Evolutionary conservation across 2,797 vertebrate species (phyloP).

Genomic region (Megaceryle alcyon): DNA sequence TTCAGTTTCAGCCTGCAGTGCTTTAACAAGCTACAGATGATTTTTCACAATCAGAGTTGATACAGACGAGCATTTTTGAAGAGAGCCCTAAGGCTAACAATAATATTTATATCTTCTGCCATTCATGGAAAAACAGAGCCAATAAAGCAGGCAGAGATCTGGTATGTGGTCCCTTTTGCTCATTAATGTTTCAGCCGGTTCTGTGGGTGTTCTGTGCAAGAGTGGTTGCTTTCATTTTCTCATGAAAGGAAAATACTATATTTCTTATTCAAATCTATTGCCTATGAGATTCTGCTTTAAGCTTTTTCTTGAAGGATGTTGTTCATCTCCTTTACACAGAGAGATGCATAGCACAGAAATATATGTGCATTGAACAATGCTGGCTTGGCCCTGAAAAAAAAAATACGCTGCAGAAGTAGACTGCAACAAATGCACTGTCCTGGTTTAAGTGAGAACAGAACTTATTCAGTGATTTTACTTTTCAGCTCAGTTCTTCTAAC

Average conservation of each 20-base stretch:
- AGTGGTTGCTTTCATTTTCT: slow-evolving; percentile 70
- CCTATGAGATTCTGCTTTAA: slow-evolving; percentile 46
- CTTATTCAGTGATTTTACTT: too few relatives aligned
- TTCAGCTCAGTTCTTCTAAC: too few relatives aligned
- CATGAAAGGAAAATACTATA: slow-evolving; percentile 34
- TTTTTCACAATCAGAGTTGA: slow-evolving; percentile 71
- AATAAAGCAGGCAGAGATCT: slow-evolving; percentile 65
- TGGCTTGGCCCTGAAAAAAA: background rate
- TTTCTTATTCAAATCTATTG: slow-evolving; percentile 56
- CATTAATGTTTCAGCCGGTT: slow-evolving; percentile 68
- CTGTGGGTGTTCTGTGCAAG: slow-evolving; percentile 59
- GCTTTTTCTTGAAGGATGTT: slow-evolving; percentile 46
- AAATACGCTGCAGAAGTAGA: background rate
- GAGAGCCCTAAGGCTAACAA: slow-evolving; percentile 72
- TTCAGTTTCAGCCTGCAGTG: slow-evolving; percentile 70
- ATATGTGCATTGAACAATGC: background rate
- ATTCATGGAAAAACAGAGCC: slow-evolving; percentile 63
- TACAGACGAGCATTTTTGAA: slow-evolving; percentile 74
- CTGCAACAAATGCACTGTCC: background rate
- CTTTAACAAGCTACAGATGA: slow-evolving; percentile 64
- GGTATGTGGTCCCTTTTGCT: slow-evolving; percentile 51
- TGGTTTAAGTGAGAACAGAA: too few relatives aligned
- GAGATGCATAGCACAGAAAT: background rate
- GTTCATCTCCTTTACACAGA: slow-evolving; percentile 44
- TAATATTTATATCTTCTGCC: slow-evolving; percentile 75